Base-by-base conservation (phyloP, 2,888 invertebrate genomes). In the Thera britannica region DNA sequence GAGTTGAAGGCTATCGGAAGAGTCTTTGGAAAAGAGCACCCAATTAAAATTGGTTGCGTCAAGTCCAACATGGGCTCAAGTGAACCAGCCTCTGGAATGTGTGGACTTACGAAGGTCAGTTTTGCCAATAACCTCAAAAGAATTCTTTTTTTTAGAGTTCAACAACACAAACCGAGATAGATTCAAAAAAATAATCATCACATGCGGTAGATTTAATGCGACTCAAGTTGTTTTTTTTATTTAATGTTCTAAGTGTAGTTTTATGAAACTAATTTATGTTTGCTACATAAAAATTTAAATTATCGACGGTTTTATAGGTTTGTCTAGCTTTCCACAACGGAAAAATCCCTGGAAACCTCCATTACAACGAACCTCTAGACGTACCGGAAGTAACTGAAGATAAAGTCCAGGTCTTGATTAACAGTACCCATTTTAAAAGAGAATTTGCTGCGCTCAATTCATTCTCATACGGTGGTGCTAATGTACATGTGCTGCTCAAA, bases 1-100 rank as follows among this genome's bases (percentile, higher is more conserved):
- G 96, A 96, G 83, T 86, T 95, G 2, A 92, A 94, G 77, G 94
- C 95, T 6, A 94, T 96, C 64, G 89, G 92, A 41, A 91, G 94
- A 67, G 87, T 94, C 3, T 94, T 95, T 79, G 93, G 90, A 69
- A 84, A 88, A 59, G 84, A 88, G 52, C 94, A 94, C 36, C 94
- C 95, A 2, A 84, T 96, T 3, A 89, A 93, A 65, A 92, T 96
- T 68, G 87, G 87, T 4, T 75, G 83, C 54, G 82, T 87, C 1
- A 86, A 84, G 66, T 85, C 86, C 0, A 86, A 85, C 52, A 84
- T 86, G 83, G 87, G 87, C 0, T 78, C 84, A 46, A 79, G 82
- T 49, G 85, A 87, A 62, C 77, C 83, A 3, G 85, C 84, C 41
- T 84, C 85, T 2, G 86, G 85, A 11, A 77, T 94, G 11, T 94